phyloP scores from a whole-genome alignment of 2,797 vertebrate species.

The Amazona finschi region DNA sequence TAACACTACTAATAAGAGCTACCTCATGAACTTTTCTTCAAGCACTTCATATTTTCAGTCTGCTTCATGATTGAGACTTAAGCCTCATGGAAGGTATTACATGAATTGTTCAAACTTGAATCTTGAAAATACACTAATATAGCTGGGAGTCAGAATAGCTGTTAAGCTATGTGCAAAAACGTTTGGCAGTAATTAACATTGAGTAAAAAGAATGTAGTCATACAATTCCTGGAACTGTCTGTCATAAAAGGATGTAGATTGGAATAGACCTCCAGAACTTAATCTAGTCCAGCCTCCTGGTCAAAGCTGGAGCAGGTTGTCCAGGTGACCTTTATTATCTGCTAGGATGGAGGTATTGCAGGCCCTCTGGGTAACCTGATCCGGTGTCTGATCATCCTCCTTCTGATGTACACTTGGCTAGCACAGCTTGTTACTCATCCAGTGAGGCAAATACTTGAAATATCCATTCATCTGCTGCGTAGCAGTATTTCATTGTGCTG shows the following conservation, averaged over 20 bases:
- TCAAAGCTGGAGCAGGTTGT: background rate
- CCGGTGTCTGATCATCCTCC: background rate
- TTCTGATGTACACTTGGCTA: background rate
- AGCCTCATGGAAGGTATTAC: background rate
- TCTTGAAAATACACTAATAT: background rate
- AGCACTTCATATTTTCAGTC: background rate
- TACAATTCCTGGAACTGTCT: background rate
- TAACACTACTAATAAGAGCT: background rate
- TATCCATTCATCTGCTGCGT: background rate
- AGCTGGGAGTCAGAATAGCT: background rate
- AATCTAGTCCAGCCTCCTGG: background rate
- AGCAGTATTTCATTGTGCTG: background rate
- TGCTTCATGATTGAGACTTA: background rate
- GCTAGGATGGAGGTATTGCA: background rate
- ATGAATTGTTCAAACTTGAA: background rate
- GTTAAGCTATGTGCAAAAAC: background rate
- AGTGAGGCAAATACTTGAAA: background rate
- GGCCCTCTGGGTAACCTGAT: background rate
- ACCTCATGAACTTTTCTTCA: background rate
- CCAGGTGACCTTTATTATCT: background rate
- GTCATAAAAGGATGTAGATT: background rate
- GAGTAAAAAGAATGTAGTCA: background rate
- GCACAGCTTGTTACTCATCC: background rate
- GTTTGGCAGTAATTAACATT: background rate
- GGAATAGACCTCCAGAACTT: background rate